These are phyloP conservation scores for Heliocidaris erythrogramma DNA, from an alignment of 35 echinoderm and acorn worm species.

Conservation along the genomic window DNA sequence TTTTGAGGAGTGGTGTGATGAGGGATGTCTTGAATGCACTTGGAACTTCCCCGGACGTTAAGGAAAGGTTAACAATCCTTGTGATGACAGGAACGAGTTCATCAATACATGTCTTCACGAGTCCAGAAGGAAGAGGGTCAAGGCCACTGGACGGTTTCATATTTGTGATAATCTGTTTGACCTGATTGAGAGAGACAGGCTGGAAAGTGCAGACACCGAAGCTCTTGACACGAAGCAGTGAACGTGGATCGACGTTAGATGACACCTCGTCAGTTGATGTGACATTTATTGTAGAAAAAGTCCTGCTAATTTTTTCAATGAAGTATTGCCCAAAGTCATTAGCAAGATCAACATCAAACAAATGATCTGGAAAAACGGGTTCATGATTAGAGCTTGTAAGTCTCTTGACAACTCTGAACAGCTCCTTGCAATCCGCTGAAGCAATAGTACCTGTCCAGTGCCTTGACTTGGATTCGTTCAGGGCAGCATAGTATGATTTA, in stretches of 20 bases:
- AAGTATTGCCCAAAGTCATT: slow-evolving; percentile 64
- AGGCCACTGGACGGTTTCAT: slow-evolving; percentile 5
- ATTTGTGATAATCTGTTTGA: slow-evolving; percentile 32
- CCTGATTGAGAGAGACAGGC: slow-evolving; percentile 14
- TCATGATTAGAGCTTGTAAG: slow-evolving; percentile 17
- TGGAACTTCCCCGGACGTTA: slow-evolving; percentile 52
- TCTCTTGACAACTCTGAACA: slow-evolving; percentile 48
- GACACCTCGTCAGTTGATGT: slow-evolving; percentile 23
- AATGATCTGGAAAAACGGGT: slow-evolving; percentile 47
- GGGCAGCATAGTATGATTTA: slow-evolving; percentile 31
- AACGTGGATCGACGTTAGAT: background rate
- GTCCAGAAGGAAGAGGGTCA: slow-evolving; percentile 33
- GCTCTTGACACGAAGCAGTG: background rate
- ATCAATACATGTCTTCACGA: slow-evolving; percentile 61
- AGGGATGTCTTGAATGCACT: slow-evolving; percentile 43
- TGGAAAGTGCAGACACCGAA: background rate
- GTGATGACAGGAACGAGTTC: slow-evolving; percentile 49
- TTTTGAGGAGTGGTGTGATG: slow-evolving; percentile 60
- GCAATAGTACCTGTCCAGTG: slow-evolving; percentile 29
- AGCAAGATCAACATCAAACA: slow-evolving; percentile 44
- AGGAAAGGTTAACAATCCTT: slow-evolving; percentile 59
- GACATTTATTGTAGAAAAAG: background rate
- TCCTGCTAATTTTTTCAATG: slow-evolving; percentile 49
- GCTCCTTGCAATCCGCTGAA: slow-evolving; percentile 42
- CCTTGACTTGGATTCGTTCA: slow-evolving; percentile 46